Base-by-base conservation (phyloP, 2,888 invertebrate species). In the Mesopsocus fuscifrons region DNA sequence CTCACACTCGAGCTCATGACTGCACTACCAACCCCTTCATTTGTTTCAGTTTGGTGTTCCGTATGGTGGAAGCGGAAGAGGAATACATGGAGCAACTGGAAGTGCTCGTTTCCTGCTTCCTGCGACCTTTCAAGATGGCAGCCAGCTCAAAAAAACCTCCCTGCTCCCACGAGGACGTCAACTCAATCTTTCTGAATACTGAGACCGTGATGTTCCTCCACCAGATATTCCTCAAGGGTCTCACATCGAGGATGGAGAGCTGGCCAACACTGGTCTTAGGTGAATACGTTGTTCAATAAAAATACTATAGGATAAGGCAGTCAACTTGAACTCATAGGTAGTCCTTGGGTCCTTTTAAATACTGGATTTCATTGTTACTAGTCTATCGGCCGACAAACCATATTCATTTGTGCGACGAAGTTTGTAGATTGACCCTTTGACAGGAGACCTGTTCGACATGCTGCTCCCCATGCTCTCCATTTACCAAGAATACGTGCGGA, bases 361-460 rank as follows among this genome's bases (percentile, higher is more conserved):
- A n/a, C n/a, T n/a, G n/a, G n/a, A n/a, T n/a, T n/a, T n/a, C n/a
- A n/a, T n/a, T n/a, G n/a, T n/a, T n/a, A n/a, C n/a, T n/a, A n/a
- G n/a, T n/a, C n/a, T n/a, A n/a, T n/a, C n/a, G n/a, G n/a, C n/a
- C n/a, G n/a, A n/a, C n/a, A n/a, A n/a, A n/a, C n/a, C n/a, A n/a
- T n/a, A n/a, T n/a, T n/a, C n/a, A n/a, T n/a, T n/a, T n/a, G n/a
- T n/a, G n/a, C n/a, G n/a, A n/a, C n/a, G n/a, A n/a, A n/a, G n/a
- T n/a, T n/a, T n/a, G n/a, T n/a, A n/a, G n/a, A n/a, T n/a, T n/a
- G n/a, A n/a, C n/a, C n/a, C n/a, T 42, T 43, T 47, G 64, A 50
- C 66, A 87, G 88, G 88, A 57, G 91, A 91, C 63, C 68, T 91
- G 57, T 91, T 91, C 67, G 87, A 89, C 62, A 89, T 91, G 85